Evolutionary conservation across 1,140 invertebrate genomes (phyloP).

Genomic region (Brachionus rubens): DNA sequence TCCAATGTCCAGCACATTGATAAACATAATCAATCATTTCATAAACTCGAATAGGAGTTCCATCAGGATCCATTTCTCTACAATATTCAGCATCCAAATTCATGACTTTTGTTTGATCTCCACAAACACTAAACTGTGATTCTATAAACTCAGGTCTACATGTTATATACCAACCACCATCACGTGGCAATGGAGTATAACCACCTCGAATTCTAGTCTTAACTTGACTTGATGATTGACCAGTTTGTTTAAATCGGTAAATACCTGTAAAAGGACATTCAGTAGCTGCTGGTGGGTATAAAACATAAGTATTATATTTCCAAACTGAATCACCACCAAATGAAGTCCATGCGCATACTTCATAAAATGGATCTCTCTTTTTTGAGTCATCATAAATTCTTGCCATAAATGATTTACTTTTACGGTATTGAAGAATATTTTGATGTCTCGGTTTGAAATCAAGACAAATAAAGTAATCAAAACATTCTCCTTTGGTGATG

Average conservation of each 20-base stretch:
- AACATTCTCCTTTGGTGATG: constrained; percentile 46
- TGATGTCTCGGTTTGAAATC: constrained; percentile 41
- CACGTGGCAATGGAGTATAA: constrained; percentile 28
- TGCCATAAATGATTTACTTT: constrained; percentile 38
- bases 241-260: constrained; percentile 40
- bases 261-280: constrained; percentile 47
- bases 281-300: constrained; percentile 45
- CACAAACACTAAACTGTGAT: constrained; percentile 42
- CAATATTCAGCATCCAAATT: constrained; percentile 45
- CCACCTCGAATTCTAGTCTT: constrained; percentile 45
- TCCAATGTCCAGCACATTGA: constrained; percentile 45
- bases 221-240: not conserved
- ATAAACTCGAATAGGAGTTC: constrained; percentile 43
- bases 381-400: constrained; percentile 27
- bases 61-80: constrained; percentile 30
- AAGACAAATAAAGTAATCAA: constrained; percentile 46
- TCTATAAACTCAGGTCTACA: constrained; percentile 5
- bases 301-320: constrained; percentile 42
- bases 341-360: constrained; percentile 46
- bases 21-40: constrained; percentile 46
- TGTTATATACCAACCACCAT: constrained; percentile 45
- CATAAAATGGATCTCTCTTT: constrained; percentile 41
- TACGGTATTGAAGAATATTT: constrained; percentile 38
- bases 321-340: constrained; percentile 29
- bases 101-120: constrained; percentile 47